A percentile compares a stretch with the other conserved stretches of the same genome.
phyloP scores from a whole-genome alignment of 2,888 invertebrate species.

The Elegia similella region DNA sequence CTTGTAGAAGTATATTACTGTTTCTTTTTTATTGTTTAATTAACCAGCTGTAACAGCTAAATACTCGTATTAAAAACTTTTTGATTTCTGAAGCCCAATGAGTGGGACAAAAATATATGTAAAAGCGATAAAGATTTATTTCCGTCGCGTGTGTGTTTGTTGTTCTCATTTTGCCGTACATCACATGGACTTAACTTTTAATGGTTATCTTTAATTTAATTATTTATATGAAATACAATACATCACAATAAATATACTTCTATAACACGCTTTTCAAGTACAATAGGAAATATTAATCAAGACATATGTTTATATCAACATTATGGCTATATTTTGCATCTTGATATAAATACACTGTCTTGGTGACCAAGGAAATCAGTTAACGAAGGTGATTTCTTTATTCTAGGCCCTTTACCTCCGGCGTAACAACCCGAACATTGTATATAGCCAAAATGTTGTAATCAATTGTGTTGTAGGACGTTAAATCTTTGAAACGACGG shows the following conservation, averaged over 20 bases:
- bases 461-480: conserved; percentile 4
- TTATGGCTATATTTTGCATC: background rate
- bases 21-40: background rate
- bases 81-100: background rate
- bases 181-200: background rate
- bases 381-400: background rate
- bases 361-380: background rate
- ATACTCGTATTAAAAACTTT: background rate
- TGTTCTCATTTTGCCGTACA: too few species aligned
- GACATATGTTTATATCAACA: conserved; percentile 5
- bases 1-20: conserved; percentile 6
- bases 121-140: too few species aligned
- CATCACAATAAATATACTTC: conserved; percentile 11
- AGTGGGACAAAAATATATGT: too few species aligned
- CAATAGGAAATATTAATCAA: background rate
- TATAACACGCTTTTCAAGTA: conserved; percentile 4
- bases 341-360: conserved; percentile 8
- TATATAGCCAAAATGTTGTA: conserved; percentile 10
- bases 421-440: conserved; percentile 1
- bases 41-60: background rate
- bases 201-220: background rate
- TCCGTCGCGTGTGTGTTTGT: too few species aligned
- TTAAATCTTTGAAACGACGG: conserved; percentile 7
- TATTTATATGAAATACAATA: background rate
- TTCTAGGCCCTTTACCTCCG: conserved; percentile 2